Base-by-base conservation (phyloP, 2,797 vertebrate species). In the Peromyscus attwateri region DNA sequence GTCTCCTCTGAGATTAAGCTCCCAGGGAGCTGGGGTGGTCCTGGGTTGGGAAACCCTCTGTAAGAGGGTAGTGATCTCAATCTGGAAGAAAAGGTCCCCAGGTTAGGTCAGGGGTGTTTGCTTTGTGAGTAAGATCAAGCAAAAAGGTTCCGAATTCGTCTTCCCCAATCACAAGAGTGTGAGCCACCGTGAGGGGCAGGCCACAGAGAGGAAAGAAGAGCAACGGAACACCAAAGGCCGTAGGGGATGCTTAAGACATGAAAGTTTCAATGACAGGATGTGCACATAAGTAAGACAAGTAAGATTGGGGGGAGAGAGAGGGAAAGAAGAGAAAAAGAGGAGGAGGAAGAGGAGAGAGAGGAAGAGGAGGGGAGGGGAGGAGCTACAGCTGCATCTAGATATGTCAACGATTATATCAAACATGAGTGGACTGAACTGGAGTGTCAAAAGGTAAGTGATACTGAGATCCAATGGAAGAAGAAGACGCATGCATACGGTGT, bases 301-400 rank as follows among this genome's bases (percentile, higher is more conserved):
- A 40, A 49, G 19, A 64, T 46, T 29, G 17, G 46, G 3, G 43
- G 17, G 3, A 0, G 6, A 3, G 2, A 12, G 17, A 2, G 0
- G 0, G 5, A 9, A 34, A 27, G 9, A 4, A 25, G 31, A 12
- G 40, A 21, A 31, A 21, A 80, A 19, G 11, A 49, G n/a, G 14
- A 31, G 17, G 5, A n/a, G 9, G 29, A 1, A 10, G 31, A 27
- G 46, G 16, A 64, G 52, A 49, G 49, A 1, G 3, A 34, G 10
- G 29, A 12, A 14, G 21, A 49, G 8, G 34, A 27, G 9, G 3
- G 17, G 31, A 9, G 43, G 29, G 37, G 27, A 80, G 29, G 12
- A 52, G 43, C 4, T 82, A 21, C 34, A 17, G 9, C 19, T 4
- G 7, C 16, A 8, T 70, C 6, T 34, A 19, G n/a, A 70, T 70